A percentile compares a stretch with the other conserved stretches of the same genome.
Conservation (phyloP, 2,888 invertebrate species). For the Phaedon cochleariae region DNA sequence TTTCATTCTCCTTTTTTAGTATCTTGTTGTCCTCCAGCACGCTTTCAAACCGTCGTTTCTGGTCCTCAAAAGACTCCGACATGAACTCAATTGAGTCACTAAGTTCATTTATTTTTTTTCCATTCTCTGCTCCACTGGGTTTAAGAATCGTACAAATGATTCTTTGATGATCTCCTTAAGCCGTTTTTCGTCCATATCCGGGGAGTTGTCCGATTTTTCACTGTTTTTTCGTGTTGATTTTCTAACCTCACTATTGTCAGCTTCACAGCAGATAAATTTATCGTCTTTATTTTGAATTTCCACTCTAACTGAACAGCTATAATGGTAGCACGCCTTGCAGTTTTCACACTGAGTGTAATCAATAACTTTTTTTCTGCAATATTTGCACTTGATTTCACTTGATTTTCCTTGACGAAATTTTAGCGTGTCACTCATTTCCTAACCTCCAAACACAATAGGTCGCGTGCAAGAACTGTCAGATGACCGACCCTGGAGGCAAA, state of each 20-base stretch:
- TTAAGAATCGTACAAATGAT: slow-evolving; percentile 10
- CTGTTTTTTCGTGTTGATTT: background rate
- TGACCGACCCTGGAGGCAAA: too few relatives aligned
- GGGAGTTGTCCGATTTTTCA: slow-evolving; percentile 2
- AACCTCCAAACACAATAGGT: too few relatives aligned
- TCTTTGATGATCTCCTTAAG: slow-evolving; percentile 9
- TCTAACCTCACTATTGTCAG: background rate
- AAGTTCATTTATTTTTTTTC: slow-evolving; percentile 16
- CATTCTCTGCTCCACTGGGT: slow-evolving; percentile 18
- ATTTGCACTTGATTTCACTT: slow-evolving; percentile 4
- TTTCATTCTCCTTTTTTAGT: slow-evolving; percentile 9
- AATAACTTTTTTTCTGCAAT: slow-evolving; percentile 3
- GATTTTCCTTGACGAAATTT: background rate
- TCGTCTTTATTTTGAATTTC: slow-evolving; percentile 4
- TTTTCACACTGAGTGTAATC: slow-evolving; percentile 8
- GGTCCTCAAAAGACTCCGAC: background rate
- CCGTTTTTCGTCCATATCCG: slow-evolving; percentile 9
- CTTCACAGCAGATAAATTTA: slow-evolving; percentile 2
- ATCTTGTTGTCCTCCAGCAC: slow-evolving; percentile 10
- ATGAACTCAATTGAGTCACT: slow-evolving; percentile 12
- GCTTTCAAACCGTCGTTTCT: slow-evolving; percentile 5
- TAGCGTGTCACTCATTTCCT: background rate
- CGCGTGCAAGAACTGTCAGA: too few relatives aligned
- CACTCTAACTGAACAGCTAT: slow-evolving; percentile 6
- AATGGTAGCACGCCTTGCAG: slow-evolving; percentile 2